A percentile compares a stretch with the other conserved stretches of the same genome.
These are phyloP conservation scores for Herpailurus yagouaroundi DNA, from an alignment of 2,113 vertebrate species.

Conservation along the genomic window DNA sequence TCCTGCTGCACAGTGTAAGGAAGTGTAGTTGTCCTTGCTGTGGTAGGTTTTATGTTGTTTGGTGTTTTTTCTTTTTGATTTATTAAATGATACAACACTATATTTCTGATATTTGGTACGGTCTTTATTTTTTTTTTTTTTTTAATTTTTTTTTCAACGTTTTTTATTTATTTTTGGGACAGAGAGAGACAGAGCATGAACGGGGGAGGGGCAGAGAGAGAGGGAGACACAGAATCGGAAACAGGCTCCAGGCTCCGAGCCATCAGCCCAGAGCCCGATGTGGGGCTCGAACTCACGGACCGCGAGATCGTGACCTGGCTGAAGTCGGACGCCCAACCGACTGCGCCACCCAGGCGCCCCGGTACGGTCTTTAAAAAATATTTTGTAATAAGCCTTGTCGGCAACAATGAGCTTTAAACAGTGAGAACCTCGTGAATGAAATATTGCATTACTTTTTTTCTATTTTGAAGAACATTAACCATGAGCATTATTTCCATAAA, in stretches of 20 bases:
- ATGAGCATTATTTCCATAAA: background rate
- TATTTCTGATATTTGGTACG: background rate
- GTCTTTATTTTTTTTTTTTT: no score
- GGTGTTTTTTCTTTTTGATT: background rate
- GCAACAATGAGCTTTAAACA: background rate
- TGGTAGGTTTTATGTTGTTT: background rate
- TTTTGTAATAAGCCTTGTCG: background rate
- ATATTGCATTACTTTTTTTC: background rate
- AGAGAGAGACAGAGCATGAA: no score
- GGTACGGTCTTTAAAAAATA: background rate
- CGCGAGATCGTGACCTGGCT: no score
- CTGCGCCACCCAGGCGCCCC: no score
- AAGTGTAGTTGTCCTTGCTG: background rate
- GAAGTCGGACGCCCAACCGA: no score
- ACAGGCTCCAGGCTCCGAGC: no score
- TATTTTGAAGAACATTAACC: background rate
- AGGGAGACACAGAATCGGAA: no score
- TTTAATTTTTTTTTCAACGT: no score
- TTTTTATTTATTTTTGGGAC: no score
- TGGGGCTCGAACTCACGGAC: no score
- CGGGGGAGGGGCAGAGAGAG: no score
- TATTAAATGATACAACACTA: background rate
- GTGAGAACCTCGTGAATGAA: background rate
- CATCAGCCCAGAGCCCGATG: no score
- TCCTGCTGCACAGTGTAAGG: background rate